phyloP scores from a whole-genome alignment of 2,113 vertebrate genomes.

The Hypanus sabinus region DNA sequence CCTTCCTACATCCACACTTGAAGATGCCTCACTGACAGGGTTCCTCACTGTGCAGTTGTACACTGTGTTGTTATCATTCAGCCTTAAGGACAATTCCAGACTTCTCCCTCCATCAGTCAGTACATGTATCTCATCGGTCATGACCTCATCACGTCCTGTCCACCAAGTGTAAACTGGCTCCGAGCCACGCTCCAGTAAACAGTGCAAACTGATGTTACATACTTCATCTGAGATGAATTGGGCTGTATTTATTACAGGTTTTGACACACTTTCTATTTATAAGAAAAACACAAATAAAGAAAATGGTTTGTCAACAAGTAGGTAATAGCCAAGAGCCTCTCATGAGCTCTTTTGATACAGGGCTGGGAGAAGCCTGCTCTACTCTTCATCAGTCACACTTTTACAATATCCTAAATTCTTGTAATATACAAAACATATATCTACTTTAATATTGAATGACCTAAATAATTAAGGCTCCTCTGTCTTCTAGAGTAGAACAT shows the following conservation, averaged over 20 bases:
- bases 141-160: not conserved
- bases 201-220: not conserved
- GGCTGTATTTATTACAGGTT: not conserved
- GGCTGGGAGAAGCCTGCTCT: too few species aligned
- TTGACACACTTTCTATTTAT: not conserved
- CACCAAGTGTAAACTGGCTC: not conserved
- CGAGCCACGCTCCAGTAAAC: not conserved
- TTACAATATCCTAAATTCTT: too few species aligned
- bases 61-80: not conserved
- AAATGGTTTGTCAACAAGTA: not conserved
- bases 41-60: slow-evolving; percentile 22
- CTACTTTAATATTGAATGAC: too few species aligned
- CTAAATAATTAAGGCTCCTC: too few species aligned
- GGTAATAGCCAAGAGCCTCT: too few species aligned
- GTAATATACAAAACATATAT: too few species aligned
- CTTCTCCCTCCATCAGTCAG: not conserved
- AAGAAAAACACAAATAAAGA: not conserved
- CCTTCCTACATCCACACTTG: not conserved
- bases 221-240: too few species aligned
- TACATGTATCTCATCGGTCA: not conserved
- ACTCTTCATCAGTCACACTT: too few species aligned
- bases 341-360: too few species aligned
- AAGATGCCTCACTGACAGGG: not conserved
- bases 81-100: not conserved
- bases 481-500: too few species aligned